Evolutionary conservation across 2,888 invertebrate genomes (phyloP), one percentile per base, ranked within the genome.

Genomic region (Trissonchulus latispiculum): DNA sequence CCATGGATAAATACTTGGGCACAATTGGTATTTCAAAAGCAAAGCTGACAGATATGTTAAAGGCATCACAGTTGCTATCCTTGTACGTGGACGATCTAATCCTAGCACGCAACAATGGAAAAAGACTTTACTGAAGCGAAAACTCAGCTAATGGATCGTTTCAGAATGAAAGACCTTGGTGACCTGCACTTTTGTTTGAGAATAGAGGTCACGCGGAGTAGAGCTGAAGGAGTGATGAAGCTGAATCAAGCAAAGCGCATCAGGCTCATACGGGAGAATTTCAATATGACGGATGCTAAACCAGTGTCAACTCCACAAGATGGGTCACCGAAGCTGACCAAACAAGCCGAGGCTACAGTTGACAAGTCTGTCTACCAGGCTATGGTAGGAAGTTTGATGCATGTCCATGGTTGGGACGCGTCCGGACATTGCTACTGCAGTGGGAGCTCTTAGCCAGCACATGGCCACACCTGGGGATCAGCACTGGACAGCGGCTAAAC

Each of bases 401-500:
- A 61, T 64, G 28, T 59, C n/a, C n/a, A n/a, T n/a, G n/a, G n/a
- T n/a, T n/a, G n/a, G n/a, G 23, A 71, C 74, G 2, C 48, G 76
- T 1, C 77, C 75, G 15, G 74, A 76, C 23, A 48, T 48, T 48
- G 23, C 48, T 8, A 48, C 8, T 48, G 23, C 48, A 48, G 48
- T 48, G 8, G 48, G 48, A 48, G 23, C 8, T 15, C 48, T 48
- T 23, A 23, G 8, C 8, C 48, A 48, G 48, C 23, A 15, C 23
- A 18, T 66, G 37, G 37, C 64, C 1, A 36, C 36, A 1, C 77
- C 77, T 48, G 71, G 72, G 15, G 62, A 72, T 64, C 64, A 68
- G 28, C 77, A 77, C 48, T 70, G 73, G 48, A 73, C 70, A 33
- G 76, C 76, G 1, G 76, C 75, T n/a, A 76, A 76, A 66, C 28